A percentile compares a stretch with the other conserved stretches of the same genome.
Evolutionary conservation across 2,888 invertebrate genomes (phyloP).

Genomic region (Gortyna flavago): DNA sequence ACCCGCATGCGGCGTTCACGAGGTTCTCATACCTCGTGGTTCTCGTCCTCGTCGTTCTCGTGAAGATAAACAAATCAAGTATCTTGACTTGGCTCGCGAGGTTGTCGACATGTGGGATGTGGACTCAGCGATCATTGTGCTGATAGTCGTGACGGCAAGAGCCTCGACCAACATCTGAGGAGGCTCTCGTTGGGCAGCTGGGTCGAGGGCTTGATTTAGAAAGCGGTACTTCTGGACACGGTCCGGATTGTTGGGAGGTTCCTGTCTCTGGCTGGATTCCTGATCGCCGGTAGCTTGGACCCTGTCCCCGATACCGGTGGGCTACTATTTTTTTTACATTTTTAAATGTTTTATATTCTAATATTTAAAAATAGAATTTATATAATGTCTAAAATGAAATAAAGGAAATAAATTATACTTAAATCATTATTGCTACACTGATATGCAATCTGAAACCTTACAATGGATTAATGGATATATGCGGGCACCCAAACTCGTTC

Average conservation of each 20-base stretch:
- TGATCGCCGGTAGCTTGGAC: neutral
- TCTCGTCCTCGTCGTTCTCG: too few relatives aligned
- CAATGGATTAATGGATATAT: neutral
- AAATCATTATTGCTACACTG: neutral
- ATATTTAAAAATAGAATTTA: neutral
- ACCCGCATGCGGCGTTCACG: too few relatives aligned
- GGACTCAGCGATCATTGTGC: too few relatives aligned
- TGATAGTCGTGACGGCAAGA: too few relatives aligned
- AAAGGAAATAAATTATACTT: neutral
- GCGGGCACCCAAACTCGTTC: slow-evolving; percentile 25
- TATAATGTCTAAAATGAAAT: neutral
- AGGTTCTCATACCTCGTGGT: too few relatives aligned
- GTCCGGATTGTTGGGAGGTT: neutral
- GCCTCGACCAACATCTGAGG: too few relatives aligned
- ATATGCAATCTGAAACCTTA: neutral
- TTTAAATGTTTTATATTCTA: neutral
- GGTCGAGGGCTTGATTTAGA: too few relatives aligned
- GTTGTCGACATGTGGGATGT: too few relatives aligned
- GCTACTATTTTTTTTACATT: slow-evolving; percentile 2
- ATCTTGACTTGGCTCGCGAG: too few relatives aligned
- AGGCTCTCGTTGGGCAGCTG: too few relatives aligned
- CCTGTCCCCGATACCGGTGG: neutral
- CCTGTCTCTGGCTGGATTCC: neutral
- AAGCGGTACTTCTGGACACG: too few relatives aligned
- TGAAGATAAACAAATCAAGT: too few relatives aligned